Percentiles rank a stretch among this genome's conserved stretches.
Evolutionary conservation across 2,888 invertebrate genomes (phyloP).

Genomic region (Colostygia pectinataria): DNA sequence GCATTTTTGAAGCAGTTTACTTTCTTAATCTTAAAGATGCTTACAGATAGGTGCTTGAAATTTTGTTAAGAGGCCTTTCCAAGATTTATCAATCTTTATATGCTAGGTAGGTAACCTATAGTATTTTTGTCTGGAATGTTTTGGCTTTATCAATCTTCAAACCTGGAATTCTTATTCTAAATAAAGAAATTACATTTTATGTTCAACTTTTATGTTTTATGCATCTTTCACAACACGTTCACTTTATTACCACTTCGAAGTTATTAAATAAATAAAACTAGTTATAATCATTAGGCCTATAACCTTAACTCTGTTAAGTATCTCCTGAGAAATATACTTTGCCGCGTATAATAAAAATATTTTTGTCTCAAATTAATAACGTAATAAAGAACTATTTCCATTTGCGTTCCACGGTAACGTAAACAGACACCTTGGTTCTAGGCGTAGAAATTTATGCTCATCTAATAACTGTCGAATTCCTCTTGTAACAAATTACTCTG

Average conservation of each 20-base stretch:
- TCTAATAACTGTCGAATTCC: slow-evolving; percentile 72
- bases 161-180: background rate
- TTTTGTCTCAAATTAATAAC: slow-evolving; percentile 47
- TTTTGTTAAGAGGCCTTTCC: no score
- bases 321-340: slow-evolving; percentile 37
- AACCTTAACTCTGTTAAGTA: slow-evolving; percentile 15
- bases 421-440: slow-evolving; percentile 48
- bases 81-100: no score
- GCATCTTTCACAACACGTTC: slow-evolving; percentile 8
- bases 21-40: no score
- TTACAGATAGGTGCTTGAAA: no score
- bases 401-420: slow-evolving; percentile 46
- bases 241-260: slow-evolving; percentile 16
- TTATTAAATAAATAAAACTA: slow-evolving; percentile 24
- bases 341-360: slow-evolving; percentile 44
- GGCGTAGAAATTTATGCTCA: slow-evolving; percentile 61
- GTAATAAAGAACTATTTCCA: slow-evolving; percentile 46
- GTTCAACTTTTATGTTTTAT: slow-evolving; percentile 7
- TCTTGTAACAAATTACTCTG: slow-evolving; percentile 65
- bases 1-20: no score
- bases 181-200: slow-evolving; percentile 23
- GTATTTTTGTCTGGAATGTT: slow-evolving; percentile 6
- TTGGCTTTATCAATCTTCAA: background rate
- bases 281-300: slow-evolving; percentile 20
- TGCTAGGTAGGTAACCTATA: no score